Conservation (phyloP, 1,140 invertebrate species). For the Bacillus rossius region DNA sequence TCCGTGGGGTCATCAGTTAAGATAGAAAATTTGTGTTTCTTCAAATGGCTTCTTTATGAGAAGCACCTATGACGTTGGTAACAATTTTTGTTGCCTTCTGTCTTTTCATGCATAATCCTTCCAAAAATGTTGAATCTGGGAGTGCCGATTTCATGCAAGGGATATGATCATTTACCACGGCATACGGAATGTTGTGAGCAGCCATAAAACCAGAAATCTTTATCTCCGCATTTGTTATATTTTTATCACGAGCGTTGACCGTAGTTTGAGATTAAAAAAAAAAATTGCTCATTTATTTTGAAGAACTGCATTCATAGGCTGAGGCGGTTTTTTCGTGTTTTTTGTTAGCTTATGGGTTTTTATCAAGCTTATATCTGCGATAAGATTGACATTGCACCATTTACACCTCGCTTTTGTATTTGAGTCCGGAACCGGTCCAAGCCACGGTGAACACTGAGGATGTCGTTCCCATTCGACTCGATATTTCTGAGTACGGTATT, state of each 20-base stretch:
- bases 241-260: constrained; percentile 6
- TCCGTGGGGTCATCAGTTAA: constrained; percentile 37
- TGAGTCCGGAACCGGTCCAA: constrained; percentile 7
- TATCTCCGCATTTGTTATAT: constrained; percentile 14
- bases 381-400: constrained; percentile 10
- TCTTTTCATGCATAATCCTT: constrained; percentile 14
- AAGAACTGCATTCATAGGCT: constrained; percentile 9
- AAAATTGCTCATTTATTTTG: constrained; percentile 7
- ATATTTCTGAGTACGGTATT: constrained; percentile 9
- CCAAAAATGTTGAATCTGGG: constrained; percentile 14
- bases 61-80: constrained; percentile 16
- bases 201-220: constrained; percentile 16
- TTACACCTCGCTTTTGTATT: constrained; percentile 13
- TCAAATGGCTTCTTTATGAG: constrained; percentile 19
- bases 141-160: constrained; percentile 12
- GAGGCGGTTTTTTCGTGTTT: constrained; percentile 11
- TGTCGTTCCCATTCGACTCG: constrained; percentile 15
- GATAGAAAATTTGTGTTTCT: constrained; percentile 29
- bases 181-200: constrained; percentile 17
- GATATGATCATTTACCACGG: constrained; percentile 13
- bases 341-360: constrained; percentile 8
- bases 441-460: constrained; percentile 16
- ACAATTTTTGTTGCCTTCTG: constrained; percentile 13
- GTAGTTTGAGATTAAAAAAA: constrained; percentile 13
- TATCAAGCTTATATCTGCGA: constrained; percentile 13